phyloP scores from a whole-genome alignment of 2,797 vertebrate genomes.

The Novumbra hubbsi region DNA sequence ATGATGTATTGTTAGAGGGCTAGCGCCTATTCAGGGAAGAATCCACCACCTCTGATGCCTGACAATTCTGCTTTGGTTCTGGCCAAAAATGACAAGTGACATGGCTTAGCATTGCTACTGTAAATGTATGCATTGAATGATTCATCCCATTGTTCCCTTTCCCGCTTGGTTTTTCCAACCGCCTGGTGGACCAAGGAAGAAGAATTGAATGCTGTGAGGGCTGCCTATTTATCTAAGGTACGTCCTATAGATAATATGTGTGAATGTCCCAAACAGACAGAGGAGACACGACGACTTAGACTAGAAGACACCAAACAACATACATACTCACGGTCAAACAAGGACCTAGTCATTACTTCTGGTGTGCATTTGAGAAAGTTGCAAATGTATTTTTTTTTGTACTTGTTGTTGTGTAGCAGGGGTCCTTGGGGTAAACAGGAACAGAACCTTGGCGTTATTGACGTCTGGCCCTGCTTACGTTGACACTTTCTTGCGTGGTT shows the following conservation, averaged over 20 bases:
- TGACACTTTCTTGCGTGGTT: slow-evolving; percentile 18
- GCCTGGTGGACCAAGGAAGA: neutral
- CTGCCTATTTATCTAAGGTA: neutral
- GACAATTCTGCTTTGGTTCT: neutral
- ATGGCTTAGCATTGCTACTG: neutral
- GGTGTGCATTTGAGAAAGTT: neutral
- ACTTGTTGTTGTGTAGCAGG: slow-evolving; percentile 1
- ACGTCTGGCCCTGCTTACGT: neutral
- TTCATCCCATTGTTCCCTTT: neutral
- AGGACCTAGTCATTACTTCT: neutral
- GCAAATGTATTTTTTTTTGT: neutral
- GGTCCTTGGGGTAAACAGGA: neutral
- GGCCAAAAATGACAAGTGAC: neutral
- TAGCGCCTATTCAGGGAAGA: neutral
- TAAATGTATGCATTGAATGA: neutral
- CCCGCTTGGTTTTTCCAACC: neutral
- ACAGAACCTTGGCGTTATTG: slow-evolving; percentile 4
- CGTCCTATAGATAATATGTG: neutral
- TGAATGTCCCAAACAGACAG: neutral
- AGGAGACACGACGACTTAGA: neutral
- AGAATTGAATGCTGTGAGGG: neutral
- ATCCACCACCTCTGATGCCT: neutral
- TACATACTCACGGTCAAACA: neutral
- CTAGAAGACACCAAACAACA: neutral
- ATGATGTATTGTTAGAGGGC: neutral